phyloP scores from a whole-genome alignment of 2,797 vertebrate species.

The Rhinoraja longicauda region DNA sequence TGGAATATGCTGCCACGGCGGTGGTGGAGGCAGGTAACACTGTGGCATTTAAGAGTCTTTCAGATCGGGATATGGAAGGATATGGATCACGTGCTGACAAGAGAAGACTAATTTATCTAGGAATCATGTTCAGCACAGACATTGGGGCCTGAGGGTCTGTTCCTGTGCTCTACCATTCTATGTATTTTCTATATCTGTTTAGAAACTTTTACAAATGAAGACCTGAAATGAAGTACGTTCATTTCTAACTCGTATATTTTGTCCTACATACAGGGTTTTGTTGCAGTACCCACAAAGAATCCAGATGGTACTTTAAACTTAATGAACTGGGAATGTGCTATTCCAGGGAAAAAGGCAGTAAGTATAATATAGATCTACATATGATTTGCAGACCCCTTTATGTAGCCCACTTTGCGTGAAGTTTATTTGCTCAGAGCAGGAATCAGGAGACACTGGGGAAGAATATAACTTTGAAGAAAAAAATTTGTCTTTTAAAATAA shows the following conservation, averaged over 20 bases:
- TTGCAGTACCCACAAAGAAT: slow-evolving; percentile 68
- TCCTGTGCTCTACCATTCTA: too few species aligned
- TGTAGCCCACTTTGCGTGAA: neutral
- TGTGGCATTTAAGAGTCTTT: too few species aligned
- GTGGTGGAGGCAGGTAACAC: too few species aligned
- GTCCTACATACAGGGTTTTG: slow-evolving; percentile 56
- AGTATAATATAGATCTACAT: slow-evolving; percentile 40
- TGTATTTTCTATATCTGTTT: too few species aligned
- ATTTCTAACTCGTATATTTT: neutral
- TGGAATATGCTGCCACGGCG: too few species aligned
- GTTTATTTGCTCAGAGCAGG: neutral
- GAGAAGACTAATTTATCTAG: too few species aligned
- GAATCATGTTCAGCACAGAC: too few species aligned
- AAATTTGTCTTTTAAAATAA: neutral
- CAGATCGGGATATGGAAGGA: too few species aligned
- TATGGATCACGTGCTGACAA: too few species aligned
- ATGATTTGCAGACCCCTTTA: neutral
- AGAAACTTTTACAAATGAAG: too few species aligned
- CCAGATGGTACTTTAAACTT: slow-evolving; percentile 67
- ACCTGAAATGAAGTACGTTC: neutral
- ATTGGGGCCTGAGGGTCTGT: too few species aligned
- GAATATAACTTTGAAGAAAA: neutral
- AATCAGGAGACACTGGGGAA: neutral
- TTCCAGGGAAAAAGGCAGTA: slow-evolving; percentile 67
- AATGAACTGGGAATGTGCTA: slow-evolving; percentile 71